Evolutionary conservation across 2,797 vertebrate genomes (phyloP).

Genomic region (Coregonus ussuriensis): DNA sequence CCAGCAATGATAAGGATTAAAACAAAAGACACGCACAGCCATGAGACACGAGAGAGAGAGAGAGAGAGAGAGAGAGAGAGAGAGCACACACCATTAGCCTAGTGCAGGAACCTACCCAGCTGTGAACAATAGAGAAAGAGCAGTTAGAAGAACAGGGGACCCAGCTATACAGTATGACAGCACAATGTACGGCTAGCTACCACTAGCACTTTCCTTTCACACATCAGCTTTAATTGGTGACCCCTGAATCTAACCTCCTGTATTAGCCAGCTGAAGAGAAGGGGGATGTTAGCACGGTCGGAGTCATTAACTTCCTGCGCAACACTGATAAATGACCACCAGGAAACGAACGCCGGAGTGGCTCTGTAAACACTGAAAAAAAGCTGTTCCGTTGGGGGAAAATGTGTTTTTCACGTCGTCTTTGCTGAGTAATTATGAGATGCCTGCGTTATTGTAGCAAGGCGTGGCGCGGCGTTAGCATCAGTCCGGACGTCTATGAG

Average conservation of each 20-base stretch:
- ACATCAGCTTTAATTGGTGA: neutral
- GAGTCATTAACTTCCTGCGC: slow-evolving; percentile 42
- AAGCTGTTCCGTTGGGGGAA: slow-evolving; percentile 29
- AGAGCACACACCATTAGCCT: neutral
- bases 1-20: neutral
- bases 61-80: no score
- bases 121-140: neutral
- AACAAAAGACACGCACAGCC: neutral
- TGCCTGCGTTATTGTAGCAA: neutral
- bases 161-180: neutral
- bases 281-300: no score
- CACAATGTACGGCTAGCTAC: neutral
- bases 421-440: neutral
- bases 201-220: neutral
- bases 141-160: neutral
- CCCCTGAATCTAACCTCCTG: slow-evolving; percentile 2
- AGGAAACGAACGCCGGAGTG: slow-evolving; percentile 12
- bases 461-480: neutral
- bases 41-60: neutral
- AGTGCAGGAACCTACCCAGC: neutral
- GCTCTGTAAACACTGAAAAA: slow-evolving; percentile 50
- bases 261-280: neutral
- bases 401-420: neutral
- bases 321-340: slow-evolving; percentile 55
- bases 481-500: neutral